Base-by-base conservation (phyloP, 2,113 vertebrate genomes). In the Lethenteron reissneri region DNA sequence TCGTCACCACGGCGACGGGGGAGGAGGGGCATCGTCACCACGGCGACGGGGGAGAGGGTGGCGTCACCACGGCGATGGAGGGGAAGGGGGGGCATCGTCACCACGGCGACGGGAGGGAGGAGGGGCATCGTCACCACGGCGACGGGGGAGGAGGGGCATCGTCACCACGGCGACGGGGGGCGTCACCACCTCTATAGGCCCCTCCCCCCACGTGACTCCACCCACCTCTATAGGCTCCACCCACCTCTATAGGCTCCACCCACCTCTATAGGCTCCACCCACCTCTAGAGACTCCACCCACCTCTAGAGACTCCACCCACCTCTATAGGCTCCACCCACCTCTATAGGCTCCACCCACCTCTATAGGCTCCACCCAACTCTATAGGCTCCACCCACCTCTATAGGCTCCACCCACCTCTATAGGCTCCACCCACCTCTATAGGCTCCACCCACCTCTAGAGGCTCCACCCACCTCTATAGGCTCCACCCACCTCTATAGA, bases 261-360 rank as follows among this genome's bases (percentile, higher is more conserved):
- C 25, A 41, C 25, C 25, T 41, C 25, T 41, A 41, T 41, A 41
- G 25, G 4, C 25, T 41, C 25, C 25, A 4, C 25, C 25, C 25
- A 3, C 25, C 25, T 21, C 21, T 21, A 21, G 2, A 21, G 25
- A 3, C 25, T 41, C 62, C n/a, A 68, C 7, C 8, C 85, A 99
- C 91, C 88, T 99, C 91, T 78, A 99, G 89, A 69, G 92, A 90
- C 58, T 96, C 92, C 77, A 97, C 94, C 73, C 97, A 92, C 77
- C 96, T 92, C 82, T 92, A 99, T 12, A 95, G 91, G 72, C 92
- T 90, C 12, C 91, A 97, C 17, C 25, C 25, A 41, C 25, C 25
- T 41, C 3, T 41, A 41, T 41, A 41, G 25, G 4, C 25, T 6
- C 25, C 25, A 5, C 25, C 25, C 25, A 4, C 25, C 25, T 21